phyloP scores from a whole-genome alignment of 2,113 vertebrate genomes.

The Mobula hypostoma region DNA sequence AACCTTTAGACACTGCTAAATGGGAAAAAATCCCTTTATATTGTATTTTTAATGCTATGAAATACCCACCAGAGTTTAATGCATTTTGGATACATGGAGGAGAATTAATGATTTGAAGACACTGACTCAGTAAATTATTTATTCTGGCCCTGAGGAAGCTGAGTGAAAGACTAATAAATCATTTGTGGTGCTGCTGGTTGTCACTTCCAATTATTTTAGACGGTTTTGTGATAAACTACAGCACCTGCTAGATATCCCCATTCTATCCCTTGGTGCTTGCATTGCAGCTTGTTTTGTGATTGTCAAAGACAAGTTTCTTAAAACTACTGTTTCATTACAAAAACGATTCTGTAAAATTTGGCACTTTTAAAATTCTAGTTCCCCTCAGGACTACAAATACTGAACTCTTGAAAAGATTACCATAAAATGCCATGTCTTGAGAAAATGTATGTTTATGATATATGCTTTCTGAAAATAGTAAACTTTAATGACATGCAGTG shows the following conservation, averaged over 20 bases:
- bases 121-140: constrained; percentile 98
- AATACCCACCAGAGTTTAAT: constrained; percentile 74
- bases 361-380: neutral
- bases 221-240: constrained; percentile 90
- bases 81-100: constrained; percentile 80
- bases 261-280: constrained; percentile 69
- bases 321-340: constrained; percentile 65
- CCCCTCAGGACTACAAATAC: neutral
- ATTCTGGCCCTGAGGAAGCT: constrained; percentile 95
- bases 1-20: constrained; percentile 55
- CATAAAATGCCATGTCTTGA: neutral
- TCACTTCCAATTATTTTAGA: constrained; percentile 98
- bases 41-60: constrained; percentile 62
- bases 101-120: constrained; percentile 99
- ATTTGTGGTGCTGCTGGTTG: constrained; percentile 97
- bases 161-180: constrained; percentile 99
- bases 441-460: neutral
- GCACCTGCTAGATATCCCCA: constrained; percentile 81
- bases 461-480: neutral
- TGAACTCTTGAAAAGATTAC: constrained; percentile 19
- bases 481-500: constrained; percentile 23
- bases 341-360: constrained; percentile 47
- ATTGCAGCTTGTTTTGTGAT: constrained; percentile 63
- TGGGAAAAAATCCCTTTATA: constrained; percentile 43
- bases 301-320: constrained; percentile 72